Base-by-base conservation (phyloP, 2,888 invertebrate species). In the Drosophila parthenogenetica region DNA sequence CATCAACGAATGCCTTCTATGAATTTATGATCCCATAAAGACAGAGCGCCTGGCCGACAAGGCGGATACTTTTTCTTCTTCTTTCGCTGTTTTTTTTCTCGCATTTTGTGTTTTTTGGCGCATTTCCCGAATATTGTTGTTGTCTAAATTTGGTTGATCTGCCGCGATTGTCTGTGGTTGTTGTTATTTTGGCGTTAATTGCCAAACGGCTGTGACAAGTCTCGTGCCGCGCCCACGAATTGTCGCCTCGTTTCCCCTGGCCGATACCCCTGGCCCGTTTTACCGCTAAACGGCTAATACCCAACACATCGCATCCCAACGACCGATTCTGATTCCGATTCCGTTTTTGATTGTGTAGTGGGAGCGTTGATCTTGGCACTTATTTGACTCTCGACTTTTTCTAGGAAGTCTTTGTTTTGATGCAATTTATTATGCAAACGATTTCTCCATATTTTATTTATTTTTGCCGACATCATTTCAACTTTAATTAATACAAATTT, bases 321-420 rank as follows among this genome's bases (percentile, higher is more conserved):
- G 35, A 17, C 5, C 46, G 35, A 69, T 65, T 22, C 49, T 45
- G 39, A 58, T 71, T 67, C 57, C 62, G 61, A 48, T 32, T 16
- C 14, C 5, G 32, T 32, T 45, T 45, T n/a, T 4, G 54, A 42
- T 19, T 40, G 40, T 50, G 69, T 69, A 87, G 89, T 79, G 86
- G 89, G 84, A 74, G 88, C 88, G 89, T 85, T 85, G 89, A 87
- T 82, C 86, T 85, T 72, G 53, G 48, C 45, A 62, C 45, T 45
- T 42, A 39, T 25, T 39, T 46, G 19, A 22, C 35, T 46, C 46
- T 10, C 10, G 85, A 84, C 75, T 74, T 69, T 72, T 83, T 89
- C 83, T 85, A 84, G 83, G 83, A 83, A 83, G 83, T 74, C 35
- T 13, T 53, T 58, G 48, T 72, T 29, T 29, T 5, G 7, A 69